Conservation (phyloP, 2,888 invertebrate genomes). For the Dynastes tityus region DNA sequence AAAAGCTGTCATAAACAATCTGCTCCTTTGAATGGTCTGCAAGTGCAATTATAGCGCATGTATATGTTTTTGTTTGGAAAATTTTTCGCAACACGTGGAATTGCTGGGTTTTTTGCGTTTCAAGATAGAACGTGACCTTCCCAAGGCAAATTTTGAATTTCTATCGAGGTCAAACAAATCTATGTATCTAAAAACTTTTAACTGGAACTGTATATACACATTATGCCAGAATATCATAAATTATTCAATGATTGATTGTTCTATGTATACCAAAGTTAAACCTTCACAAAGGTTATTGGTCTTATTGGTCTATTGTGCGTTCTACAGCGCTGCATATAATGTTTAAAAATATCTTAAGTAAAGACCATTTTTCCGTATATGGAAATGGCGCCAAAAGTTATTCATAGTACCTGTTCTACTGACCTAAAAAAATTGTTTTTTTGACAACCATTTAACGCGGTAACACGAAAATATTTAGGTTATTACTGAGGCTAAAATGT, state of each 20-base stretch:
- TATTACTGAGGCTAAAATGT: too few relatives aligned
- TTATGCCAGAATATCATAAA: not conserved
- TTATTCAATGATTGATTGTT: conserved; percentile 10
- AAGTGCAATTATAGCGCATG: conserved; percentile 23
- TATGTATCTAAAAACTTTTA: too few relatives aligned
- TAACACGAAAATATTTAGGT: not conserved
- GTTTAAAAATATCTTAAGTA: not conserved
- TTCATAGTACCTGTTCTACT: conserved; percentile 30
- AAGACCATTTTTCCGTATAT: conserved; percentile 24
- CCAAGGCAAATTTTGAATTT: not conserved
- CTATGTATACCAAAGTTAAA: not conserved
- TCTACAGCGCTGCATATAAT: too few relatives aligned
- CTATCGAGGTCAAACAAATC: not conserved
- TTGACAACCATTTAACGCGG: not conserved
- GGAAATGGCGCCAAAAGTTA: conserved; percentile 24
- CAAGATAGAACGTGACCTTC: not conserved
- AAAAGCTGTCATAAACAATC: conserved; percentile 33
- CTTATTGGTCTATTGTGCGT: conserved; percentile 12
- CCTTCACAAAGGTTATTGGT: conserved; percentile 19
- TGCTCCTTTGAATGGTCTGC: conserved; percentile 34
- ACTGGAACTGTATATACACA: too few relatives aligned
- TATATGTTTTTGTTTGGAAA: conserved; percentile 12
- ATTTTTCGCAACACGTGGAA: conserved; percentile 11
- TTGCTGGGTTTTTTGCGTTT: not conserved
- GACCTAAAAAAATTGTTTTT: conserved; percentile 23